phyloP scores from a whole-genome alignment of 2,797 vertebrate species.

The Spondyliosoma cantharus region DNA sequence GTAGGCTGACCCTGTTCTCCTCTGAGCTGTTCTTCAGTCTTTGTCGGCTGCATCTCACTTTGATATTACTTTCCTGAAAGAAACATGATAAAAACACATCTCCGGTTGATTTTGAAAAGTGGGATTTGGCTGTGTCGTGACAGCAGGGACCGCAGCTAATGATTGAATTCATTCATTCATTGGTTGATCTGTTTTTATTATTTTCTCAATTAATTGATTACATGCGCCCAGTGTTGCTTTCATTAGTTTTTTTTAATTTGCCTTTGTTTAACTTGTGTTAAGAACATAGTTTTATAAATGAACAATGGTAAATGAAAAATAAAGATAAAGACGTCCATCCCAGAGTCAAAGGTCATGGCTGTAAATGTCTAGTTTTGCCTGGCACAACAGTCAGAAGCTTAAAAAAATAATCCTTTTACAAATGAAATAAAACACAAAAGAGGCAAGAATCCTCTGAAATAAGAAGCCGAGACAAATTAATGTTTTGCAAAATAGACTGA shows the following conservation, averaged over 20 bases:
- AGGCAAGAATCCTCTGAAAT: background rate
- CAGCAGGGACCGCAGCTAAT: background rate
- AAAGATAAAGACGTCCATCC: background rate
- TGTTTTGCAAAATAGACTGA: background rate
- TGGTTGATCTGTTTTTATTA: background rate
- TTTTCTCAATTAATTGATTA: background rate
- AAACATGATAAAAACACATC: background rate
- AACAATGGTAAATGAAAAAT: background rate
- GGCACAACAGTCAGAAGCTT: background rate
- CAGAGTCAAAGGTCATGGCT: background rate
- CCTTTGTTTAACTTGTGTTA: background rate
- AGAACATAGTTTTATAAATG: background rate
- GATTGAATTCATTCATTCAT: background rate
- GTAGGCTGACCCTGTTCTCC: background rate
- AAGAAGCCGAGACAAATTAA: background rate
- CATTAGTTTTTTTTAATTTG: background rate
- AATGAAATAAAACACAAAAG: background rate
- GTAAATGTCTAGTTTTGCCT: background rate
- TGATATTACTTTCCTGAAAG: constrained; percentile 5
- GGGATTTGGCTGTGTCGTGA: background rate
- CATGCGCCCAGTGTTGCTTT: background rate
- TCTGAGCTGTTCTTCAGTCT: background rate
- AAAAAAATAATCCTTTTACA: background rate
- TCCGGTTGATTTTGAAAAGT: background rate
- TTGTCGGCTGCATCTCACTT: background rate